These are phyloP conservation scores for Dendroctonus ponderosae DNA, from an alignment of 1,140 invertebrate genomes.

Conservation along the genomic window DNA sequence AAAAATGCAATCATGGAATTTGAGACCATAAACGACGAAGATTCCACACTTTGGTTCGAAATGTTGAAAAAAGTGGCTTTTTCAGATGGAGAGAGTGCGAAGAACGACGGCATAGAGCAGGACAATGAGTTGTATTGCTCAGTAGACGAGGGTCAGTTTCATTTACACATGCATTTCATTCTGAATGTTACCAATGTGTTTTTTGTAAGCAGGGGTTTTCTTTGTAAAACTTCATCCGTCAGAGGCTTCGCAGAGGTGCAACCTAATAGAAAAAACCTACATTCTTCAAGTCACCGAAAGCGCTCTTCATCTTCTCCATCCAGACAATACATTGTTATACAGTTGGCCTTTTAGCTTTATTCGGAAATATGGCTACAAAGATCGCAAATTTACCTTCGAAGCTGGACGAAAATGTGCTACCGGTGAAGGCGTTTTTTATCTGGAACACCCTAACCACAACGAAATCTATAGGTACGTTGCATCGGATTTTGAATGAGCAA, in stretches of 20 bases:
- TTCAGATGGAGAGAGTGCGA: slow-evolving; percentile 60
- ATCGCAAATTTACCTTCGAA: slow-evolving; percentile 84
- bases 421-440: slow-evolving; percentile 79
- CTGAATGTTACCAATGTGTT: neutral
- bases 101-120: slow-evolving; percentile 69
- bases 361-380: slow-evolving; percentile 76
- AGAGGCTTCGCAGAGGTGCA: slow-evolving; percentile 73
- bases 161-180: neutral
- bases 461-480: slow-evolving; percentile 65
- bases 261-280: slow-evolving; percentile 67
- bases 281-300: slow-evolving; percentile 69
- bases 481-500: neutral
- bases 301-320: slow-evolving; percentile 70
- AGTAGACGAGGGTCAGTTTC: slow-evolving; percentile 63
- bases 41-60: slow-evolving; percentile 73
- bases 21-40: slow-evolving; percentile 66
- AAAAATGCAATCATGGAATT: slow-evolving; percentile 71
- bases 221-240: slow-evolving; percentile 74
- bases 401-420: slow-evolving; percentile 85
- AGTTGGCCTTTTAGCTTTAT: slow-evolving; percentile 89
- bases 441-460: slow-evolving; percentile 75
- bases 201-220: slow-evolving; percentile 56
- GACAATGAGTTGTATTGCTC: slow-evolving; percentile 85
- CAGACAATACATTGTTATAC: slow-evolving; percentile 64
- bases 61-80: slow-evolving; percentile 82